phyloP scores from a whole-genome alignment of 1,140 invertebrate species.

The Protaetia brevitarsis region DNA sequence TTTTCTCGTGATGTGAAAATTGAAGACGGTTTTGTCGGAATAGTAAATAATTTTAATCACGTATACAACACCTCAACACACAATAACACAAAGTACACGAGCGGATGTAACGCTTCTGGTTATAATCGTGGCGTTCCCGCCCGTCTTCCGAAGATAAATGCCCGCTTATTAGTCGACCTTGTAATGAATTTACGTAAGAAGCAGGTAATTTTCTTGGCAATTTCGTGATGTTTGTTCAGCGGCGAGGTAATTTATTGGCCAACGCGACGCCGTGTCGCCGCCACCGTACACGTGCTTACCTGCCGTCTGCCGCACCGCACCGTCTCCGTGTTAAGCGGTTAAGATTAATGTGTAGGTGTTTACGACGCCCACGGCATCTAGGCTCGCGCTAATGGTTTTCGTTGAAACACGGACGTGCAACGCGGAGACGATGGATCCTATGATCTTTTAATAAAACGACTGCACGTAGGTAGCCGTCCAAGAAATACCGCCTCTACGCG shows the following conservation, averaged over 20 bases:
- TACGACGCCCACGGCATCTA: slow-evolving; percentile 29
- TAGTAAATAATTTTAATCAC: no score
- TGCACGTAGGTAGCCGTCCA: slow-evolving; percentile 15
- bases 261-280: background rate
- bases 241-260: slow-evolving; percentile 36
- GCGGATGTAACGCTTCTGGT: no score
- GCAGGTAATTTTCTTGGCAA: slow-evolving; percentile 44
- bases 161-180: slow-evolving; percentile 36
- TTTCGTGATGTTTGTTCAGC: slow-evolving; percentile 41
- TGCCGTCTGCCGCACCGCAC: slow-evolving; percentile 19
- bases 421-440: background rate
- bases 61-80: no score
- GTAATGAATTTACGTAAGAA: slow-evolving; percentile 37
- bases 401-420: slow-evolving; percentile 26
- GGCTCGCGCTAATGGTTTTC: slow-evolving; percentile 31
- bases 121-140: no score
- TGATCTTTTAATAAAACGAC: slow-evolving; percentile 17
- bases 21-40: no score
- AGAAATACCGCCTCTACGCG: background rate
- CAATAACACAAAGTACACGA: no score
- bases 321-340: slow-evolving; percentile 15
- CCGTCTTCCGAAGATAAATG: slow-evolving; percentile 37
- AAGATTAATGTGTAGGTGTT: slow-evolving; percentile 32
- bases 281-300: slow-evolving; percentile 30
- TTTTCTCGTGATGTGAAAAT: no score